Percentiles rank a stretch among this genome's conserved stretches.
These are phyloP conservation scores for Apotomis turbidana DNA, from an alignment of 2,888 invertebrate genomes.

Conservation along the genomic window DNA sequence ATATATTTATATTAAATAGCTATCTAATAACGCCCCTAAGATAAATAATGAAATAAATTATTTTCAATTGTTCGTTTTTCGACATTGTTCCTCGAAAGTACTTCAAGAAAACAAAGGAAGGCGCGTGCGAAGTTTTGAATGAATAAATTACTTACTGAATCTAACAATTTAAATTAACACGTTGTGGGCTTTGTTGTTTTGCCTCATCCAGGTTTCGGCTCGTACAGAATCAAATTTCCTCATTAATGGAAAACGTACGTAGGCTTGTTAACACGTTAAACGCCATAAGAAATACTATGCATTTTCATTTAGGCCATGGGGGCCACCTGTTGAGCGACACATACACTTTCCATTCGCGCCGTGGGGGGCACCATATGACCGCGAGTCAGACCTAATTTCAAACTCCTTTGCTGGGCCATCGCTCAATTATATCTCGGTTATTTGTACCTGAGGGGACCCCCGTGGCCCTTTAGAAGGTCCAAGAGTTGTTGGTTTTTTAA, in stretches of 20 bases:
- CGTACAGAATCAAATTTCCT: not conserved
- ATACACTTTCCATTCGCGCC: too few relatives aligned
- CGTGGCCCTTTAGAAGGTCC: too few relatives aligned
- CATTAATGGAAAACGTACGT: not conserved
- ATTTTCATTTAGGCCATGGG: too few relatives aligned
- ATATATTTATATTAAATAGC: not conserved
- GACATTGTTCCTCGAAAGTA: not conserved
- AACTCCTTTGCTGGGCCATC: too few relatives aligned
- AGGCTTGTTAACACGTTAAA: too few relatives aligned
- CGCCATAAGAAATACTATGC: too few relatives aligned
- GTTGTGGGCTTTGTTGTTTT: not conserved
- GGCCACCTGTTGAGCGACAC: too few relatives aligned
- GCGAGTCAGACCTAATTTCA: too few relatives aligned
- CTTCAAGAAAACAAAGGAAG: not conserved
- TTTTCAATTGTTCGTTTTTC: not conserved
- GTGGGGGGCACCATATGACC: too few relatives aligned
- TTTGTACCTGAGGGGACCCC: too few relatives aligned
- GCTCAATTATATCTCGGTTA: too few relatives aligned
- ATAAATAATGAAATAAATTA: not conserved
- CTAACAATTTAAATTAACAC: not conserved
- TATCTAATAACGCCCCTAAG: not conserved
- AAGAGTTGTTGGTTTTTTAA: too few relatives aligned
- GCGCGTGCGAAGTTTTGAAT: not conserved
- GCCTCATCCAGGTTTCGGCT: not conserved
- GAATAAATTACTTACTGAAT: not conserved